Percentiles rank a stretch among this genome's conserved stretches.
Conservation (phyloP, 2,888 invertebrate species). For the Coenonympha arcania region DNA sequence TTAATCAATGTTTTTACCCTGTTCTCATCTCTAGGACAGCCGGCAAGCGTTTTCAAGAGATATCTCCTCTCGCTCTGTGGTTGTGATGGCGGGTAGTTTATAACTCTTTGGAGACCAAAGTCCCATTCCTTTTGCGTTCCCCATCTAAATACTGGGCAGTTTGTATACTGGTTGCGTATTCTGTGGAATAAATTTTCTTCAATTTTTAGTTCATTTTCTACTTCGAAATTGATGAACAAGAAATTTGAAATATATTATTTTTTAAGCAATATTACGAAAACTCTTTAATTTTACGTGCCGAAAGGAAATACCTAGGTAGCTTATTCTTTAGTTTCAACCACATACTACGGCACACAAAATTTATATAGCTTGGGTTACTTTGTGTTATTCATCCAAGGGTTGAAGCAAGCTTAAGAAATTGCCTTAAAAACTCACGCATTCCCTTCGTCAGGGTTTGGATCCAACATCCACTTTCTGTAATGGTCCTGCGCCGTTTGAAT, state of each 20-base stretch:
- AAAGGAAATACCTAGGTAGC: too few species aligned
- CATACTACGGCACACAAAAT: too few species aligned
- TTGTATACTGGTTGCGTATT: constrained; percentile 81
- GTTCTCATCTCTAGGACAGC: constrained; percentile 81
- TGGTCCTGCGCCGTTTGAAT: constrained; percentile 81
- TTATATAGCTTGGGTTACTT: too few species aligned
- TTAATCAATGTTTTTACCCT: constrained; percentile 78
- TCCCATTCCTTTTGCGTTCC: constrained; percentile 87
- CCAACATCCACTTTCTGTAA: constrained; percentile 83
- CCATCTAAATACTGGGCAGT: constrained; percentile 88
- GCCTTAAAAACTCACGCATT: constrained; percentile 90
- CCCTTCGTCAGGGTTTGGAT: constrained; percentile 81
- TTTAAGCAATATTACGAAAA: too few species aligned
- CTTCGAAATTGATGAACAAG: too few species aligned
- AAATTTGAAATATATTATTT: too few species aligned
- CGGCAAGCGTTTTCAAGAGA: constrained; percentile 83
- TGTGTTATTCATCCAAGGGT: too few species aligned
- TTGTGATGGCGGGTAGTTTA: constrained; percentile 81
- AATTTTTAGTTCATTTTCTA: too few species aligned
- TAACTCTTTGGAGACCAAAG: constrained; percentile 83
- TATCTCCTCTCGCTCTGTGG: constrained; percentile 84
- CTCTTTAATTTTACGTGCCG: too few species aligned
- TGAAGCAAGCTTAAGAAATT: too few species aligned
- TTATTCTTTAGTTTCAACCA: too few species aligned
- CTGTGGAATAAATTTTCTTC: too few species aligned